Evolutionary conservation across 2,888 invertebrate species (phyloP).

Genomic region (Thymelicus lineola): DNA sequence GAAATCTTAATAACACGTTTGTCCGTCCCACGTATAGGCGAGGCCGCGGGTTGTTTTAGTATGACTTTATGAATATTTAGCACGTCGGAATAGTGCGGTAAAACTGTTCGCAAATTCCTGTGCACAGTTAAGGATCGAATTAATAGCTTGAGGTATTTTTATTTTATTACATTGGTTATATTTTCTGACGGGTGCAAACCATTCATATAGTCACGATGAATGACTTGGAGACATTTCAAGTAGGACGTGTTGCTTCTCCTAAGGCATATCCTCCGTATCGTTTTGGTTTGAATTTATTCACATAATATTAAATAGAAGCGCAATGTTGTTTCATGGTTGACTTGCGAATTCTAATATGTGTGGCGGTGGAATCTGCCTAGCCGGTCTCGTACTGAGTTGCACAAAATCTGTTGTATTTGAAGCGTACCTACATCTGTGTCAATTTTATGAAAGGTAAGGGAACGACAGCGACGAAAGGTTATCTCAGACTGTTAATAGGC

Average conservation of each 20-base stretch:
- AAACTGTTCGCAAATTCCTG: slow-evolving; percentile 54
- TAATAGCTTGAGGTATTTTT: slow-evolving; percentile 35
- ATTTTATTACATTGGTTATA: background rate
- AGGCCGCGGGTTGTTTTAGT: slow-evolving; percentile 50
- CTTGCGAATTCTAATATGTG: too few species aligned
- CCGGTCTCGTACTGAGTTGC: too few species aligned
- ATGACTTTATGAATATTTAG: slow-evolving; percentile 61
- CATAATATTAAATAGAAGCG: too few species aligned
- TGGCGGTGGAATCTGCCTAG: too few species aligned
- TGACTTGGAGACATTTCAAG: background rate
- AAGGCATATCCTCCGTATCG: too few species aligned
- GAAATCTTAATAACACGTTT: slow-evolving; percentile 68
- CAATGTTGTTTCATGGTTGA: too few species aligned
- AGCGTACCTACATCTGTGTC: too few species aligned
- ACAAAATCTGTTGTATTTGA: too few species aligned
- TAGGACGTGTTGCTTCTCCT: background rate
- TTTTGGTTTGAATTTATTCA: too few species aligned
- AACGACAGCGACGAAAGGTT: too few species aligned
- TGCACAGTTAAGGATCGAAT: slow-evolving; percentile 47
- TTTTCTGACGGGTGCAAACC: background rate
- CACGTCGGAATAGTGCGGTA: slow-evolving; percentile 47
- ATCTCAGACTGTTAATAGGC: too few species aligned
- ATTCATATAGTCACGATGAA: background rate
- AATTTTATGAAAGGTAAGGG: too few species aligned
- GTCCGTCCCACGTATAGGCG: slow-evolving; percentile 56